Base-by-base conservation (phyloP, 2,113 vertebrate genomes). In the Saimiri boliviensis region DNA sequence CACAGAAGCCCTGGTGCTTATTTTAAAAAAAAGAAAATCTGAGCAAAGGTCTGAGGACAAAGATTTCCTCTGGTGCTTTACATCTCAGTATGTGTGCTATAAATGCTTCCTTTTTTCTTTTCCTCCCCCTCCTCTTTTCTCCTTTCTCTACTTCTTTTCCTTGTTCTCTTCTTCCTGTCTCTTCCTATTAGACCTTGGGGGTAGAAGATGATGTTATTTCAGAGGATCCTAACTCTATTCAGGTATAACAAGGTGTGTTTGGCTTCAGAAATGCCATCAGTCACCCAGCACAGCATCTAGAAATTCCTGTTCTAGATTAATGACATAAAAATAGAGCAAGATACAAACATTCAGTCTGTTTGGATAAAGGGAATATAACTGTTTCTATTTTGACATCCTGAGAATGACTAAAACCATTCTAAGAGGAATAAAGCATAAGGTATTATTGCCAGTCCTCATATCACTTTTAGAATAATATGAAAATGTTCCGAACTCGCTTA, bases 21-120 rank as follows among this genome's bases (percentile, higher is more conserved):
- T 16, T 87, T 27, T 63, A 84, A 87, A 92, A 87, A 92, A 30
- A 56, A 73, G 40, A 86, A 94, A 97, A 66, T 10, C 79, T 37
- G 21, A 71, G 20, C 54, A 88, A 74, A 19, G 52, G 16, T 52
- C 17, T 52, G 52, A 17, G 52, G 19, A 37, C 58, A 54, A 47
- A 27, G 19, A 77, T 3, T 56, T 80, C 52, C 35, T 89, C 37
- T 83, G 91, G 63, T 73, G 11, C 27, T 40, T 82, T 8, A 70
- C 8, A 35, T 74, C 8, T 94, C 56, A 88, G 40, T 1, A 27
- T 16, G 6, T 16, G 19, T 40, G 6, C 6, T 35, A 2, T 32
- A 63, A 54, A 1, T 30, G 8, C 12, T 60, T 47, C 32, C 47
- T 56, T 66, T 60, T 11, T 37, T 2, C 1, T 35, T 8, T 63